A percentile compares a stretch with the other conserved stretches of the same genome.
Evolutionary conservation across 2,797 vertebrate species (phyloP).

Genomic region (Acanthurus lineatus): DNA sequence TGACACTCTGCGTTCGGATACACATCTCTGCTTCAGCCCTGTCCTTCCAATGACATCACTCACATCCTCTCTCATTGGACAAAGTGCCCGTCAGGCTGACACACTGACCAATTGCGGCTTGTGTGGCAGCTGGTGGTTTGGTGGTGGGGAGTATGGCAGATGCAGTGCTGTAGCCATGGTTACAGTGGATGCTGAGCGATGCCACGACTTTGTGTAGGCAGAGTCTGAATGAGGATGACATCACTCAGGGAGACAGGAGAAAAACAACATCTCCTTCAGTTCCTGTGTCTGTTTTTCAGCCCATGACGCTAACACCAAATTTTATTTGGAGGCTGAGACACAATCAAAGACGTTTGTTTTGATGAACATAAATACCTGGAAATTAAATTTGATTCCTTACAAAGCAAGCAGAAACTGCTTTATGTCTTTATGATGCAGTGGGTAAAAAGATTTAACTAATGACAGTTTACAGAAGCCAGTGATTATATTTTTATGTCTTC

Average conservation of each 20-base stretch:
- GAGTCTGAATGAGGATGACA: slow-evolving; percentile 77
- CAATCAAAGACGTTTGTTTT: slow-evolving; percentile 10
- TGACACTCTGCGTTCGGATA: slow-evolving; percentile 41
- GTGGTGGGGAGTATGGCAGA: slow-evolving; percentile 39
- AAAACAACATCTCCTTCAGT: slow-evolving; percentile 70
- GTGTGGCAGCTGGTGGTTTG: slow-evolving; percentile 10
- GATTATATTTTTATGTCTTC: background rate
- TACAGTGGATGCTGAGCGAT: slow-evolving; percentile 81
- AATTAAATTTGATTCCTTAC: slow-evolving; percentile 3
- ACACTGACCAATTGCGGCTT: slow-evolving; percentile 38
- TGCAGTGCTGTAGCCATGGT: slow-evolving; percentile 80
- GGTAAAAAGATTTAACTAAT: background rate
- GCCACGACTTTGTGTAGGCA: slow-evolving; percentile 70
- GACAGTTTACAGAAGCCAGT: background rate
- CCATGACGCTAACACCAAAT: slow-evolving; percentile 32
- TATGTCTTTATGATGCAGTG: background rate
- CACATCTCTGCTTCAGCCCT: slow-evolving; percentile 28
- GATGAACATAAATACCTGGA: slow-evolving; percentile 11
- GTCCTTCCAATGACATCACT: slow-evolving; percentile 67
- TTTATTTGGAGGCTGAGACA: slow-evolving; percentile 24
- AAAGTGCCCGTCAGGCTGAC: slow-evolving; percentile 5
- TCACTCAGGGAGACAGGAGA: slow-evolving; percentile 67
- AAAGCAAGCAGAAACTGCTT: background rate
- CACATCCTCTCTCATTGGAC: slow-evolving; percentile 54
- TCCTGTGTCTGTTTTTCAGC: slow-evolving; percentile 58